Evolutionary conservation across 2,888 invertebrate genomes (phyloP).

Genomic region (Linnaemya tessellans): DNA sequence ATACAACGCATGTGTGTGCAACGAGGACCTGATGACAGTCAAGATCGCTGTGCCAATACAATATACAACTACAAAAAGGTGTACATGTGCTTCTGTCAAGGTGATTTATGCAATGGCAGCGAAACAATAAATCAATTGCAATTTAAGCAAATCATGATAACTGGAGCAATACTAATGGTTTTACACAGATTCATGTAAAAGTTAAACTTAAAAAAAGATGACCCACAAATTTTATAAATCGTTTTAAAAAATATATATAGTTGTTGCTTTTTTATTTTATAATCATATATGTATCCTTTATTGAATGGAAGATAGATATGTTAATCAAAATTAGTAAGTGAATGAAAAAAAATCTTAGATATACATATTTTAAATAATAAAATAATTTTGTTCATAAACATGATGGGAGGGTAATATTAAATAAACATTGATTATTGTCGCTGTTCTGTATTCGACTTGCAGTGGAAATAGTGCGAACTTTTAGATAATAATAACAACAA

Average conservation of each 20-base stretch:
- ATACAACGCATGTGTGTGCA: slow-evolving; percentile 94
- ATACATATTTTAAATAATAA: slow-evolving; percentile 10
- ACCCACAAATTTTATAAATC: background rate
- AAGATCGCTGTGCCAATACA: slow-evolving; percentile 95
- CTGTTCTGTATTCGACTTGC: background rate
- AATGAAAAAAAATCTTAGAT: slow-evolving; percentile 37
- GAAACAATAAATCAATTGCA: slow-evolving; percentile 44
- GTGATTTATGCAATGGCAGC: slow-evolving; percentile 91
- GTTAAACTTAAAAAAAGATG: background rate
- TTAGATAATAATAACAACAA: too few relatives aligned
- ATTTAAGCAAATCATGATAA: slow-evolving; percentile 40
- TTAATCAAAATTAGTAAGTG: slow-evolving; percentile 8
- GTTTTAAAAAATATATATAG: background rate
- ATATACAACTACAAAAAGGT: slow-evolving; percentile 92
- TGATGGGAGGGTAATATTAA: slow-evolving; percentile 13
- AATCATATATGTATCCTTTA: slow-evolving; percentile 32
- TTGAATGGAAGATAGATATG: slow-evolving; percentile 26
- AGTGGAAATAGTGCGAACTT: too few relatives aligned
- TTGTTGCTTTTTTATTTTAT: background rate
- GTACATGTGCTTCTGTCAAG: slow-evolving; percentile 95
- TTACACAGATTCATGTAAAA: slow-evolving; percentile 42
- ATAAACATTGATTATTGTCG: slow-evolving; percentile 16
- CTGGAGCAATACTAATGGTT: slow-evolving; percentile 51
- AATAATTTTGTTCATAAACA: slow-evolving; percentile 33
- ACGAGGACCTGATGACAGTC: slow-evolving; percentile 93